Percentiles rank a stretch among this genome's conserved stretches.
Evolutionary conservation across 2,113 vertebrate genomes (phyloP).

Genomic region (Oreochromis tanganicae): DNA sequence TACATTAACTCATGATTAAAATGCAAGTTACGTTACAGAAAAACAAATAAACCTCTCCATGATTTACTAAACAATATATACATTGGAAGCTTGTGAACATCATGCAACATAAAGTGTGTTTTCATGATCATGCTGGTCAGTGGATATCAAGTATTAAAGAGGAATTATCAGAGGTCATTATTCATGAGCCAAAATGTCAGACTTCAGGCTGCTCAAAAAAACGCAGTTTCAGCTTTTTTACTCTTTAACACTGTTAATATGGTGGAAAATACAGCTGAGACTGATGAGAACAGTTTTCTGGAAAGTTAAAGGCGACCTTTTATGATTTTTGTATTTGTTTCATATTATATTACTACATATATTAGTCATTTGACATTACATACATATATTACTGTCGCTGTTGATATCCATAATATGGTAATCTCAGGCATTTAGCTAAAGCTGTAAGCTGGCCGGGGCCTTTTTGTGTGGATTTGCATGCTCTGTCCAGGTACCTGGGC

Average conservation of each 20-base stretch:
- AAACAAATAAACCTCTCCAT: fast-evolving
- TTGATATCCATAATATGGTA: fast-evolving
- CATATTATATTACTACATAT: background rate
- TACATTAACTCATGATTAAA: background rate
- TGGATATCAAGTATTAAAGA: background rate
- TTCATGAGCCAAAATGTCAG: background rate
- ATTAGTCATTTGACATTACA: too few species aligned
- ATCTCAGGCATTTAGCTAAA: background rate
- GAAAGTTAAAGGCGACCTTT: background rate
- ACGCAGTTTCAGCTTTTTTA: background rate
- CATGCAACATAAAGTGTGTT: background rate
- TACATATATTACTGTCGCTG: background rate
- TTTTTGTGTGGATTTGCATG: background rate
- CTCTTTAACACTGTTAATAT: background rate
- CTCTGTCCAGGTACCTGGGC: background rate
- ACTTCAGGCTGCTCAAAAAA: background rate
- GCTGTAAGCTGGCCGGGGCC: background rate
- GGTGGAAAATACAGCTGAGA: background rate
- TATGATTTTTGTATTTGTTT: fast-evolving
- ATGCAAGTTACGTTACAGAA: background rate
- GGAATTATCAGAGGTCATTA: background rate
- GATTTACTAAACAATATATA: background rate
- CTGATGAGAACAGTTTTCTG: fast-evolving
- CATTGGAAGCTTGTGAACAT: background rate
- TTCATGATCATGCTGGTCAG: background rate